phyloP scores from a whole-genome alignment of 1,140 invertebrate species.

The Gonatopus flavifemur region DNA sequence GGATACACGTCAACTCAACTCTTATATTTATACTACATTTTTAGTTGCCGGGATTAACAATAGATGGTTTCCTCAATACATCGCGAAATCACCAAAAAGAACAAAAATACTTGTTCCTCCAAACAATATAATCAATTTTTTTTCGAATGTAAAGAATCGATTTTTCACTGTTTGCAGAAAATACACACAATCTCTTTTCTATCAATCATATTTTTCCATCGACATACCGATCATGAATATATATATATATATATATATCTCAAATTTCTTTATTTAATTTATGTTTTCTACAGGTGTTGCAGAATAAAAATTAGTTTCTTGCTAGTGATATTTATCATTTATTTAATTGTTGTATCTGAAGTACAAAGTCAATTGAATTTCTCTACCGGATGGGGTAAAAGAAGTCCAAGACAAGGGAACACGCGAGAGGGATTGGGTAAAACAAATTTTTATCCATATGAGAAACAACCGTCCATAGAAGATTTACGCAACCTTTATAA shows the following conservation, averaged over 20 bases:
- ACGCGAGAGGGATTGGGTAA: conserved; percentile 1
- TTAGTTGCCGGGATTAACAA: too few species aligned
- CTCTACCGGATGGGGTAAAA: conserved; percentile 52
- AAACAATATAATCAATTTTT: neutral
- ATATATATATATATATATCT: conserved; percentile 16
- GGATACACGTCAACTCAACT: too few species aligned
- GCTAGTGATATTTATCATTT: conserved; percentile 25
- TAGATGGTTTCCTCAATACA: too few species aligned
- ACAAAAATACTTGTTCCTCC: neutral
- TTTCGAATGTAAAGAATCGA: conserved; percentile 2
- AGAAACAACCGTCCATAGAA: conserved; percentile 20
- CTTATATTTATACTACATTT: too few species aligned
- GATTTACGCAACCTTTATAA: conserved; percentile 34
- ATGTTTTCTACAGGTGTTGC: conserved; percentile 17
- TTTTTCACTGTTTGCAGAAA: conserved; percentile 9
- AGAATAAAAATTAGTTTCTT: conserved; percentile 19
- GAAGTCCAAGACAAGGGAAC: conserved; percentile 24
- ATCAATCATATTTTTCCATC: conserved; percentile 10
- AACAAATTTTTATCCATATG: conserved; percentile 7
- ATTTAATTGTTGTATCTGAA: conserved; percentile 19
- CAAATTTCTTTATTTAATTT: neutral
- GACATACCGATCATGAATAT: conserved; percentile 8
- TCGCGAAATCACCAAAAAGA: neutral
- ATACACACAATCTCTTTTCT: neutral
- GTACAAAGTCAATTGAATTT: conserved; percentile 47